These are phyloP conservation scores for Drosophila sulfurigaster DNA, from an alignment of 1,140 invertebrate genomes.

Conservation along the genomic window DNA sequence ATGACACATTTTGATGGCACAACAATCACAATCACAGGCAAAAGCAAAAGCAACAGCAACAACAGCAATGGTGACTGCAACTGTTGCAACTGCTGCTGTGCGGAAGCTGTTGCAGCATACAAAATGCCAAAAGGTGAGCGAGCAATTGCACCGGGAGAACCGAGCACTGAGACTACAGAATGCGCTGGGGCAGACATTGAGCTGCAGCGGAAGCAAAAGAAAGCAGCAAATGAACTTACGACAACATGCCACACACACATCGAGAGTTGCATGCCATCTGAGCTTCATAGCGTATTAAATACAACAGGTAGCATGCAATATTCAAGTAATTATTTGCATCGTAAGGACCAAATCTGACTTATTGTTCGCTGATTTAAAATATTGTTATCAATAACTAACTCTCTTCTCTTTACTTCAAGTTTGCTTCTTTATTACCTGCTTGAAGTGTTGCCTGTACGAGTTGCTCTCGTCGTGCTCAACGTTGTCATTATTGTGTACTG, in stretches of 20 bases:
- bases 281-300: neutral
- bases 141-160: constrained; percentile 20
- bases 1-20: constrained; percentile 57
- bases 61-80: constrained; percentile 1
- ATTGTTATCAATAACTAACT: no score
- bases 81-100: constrained; percentile 31
- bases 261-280: neutral
- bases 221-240: constrained; percentile 29
- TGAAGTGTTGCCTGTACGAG: constrained; percentile 2
- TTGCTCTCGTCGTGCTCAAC: neutral
- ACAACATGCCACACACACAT: constrained; percentile 1
- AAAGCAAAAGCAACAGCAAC: constrained; percentile 17
- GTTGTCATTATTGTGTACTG: constrained; percentile 31
- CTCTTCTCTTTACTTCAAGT: no score
- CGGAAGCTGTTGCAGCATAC: constrained; percentile 44
- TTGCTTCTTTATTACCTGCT: neutral
- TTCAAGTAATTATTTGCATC: neutral
- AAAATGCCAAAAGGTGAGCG: constrained; percentile 45
- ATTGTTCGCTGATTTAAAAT: no score
- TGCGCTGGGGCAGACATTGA: constrained; percentile 8
- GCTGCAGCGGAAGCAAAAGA: constrained; percentile 34
- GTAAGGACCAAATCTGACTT: no score
- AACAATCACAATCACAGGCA: constrained; percentile 45
- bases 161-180: neutral
- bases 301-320: neutral